These are phyloP conservation scores for Kryptopterus vitreolus DNA, from an alignment of 2,797 vertebrate species.

Conservation along the genomic window DNA sequence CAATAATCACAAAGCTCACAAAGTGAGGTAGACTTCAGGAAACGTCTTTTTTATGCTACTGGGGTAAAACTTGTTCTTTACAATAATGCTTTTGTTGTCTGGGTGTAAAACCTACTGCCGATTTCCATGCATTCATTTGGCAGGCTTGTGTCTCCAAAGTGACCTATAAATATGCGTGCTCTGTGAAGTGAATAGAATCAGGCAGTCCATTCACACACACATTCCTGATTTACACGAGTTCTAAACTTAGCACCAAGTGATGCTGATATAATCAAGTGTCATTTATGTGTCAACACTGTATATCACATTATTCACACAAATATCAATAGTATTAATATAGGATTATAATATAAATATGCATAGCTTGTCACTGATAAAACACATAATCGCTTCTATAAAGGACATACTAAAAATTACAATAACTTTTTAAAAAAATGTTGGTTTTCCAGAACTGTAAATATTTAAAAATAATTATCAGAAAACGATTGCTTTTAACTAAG, in stretches of 20 bases:
- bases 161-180: not conserved
- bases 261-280: not conserved
- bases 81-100: constrained; percentile 10
- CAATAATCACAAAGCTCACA: constrained; percentile 30
- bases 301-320: too few species aligned
- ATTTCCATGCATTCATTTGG: not conserved
- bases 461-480: not conserved
- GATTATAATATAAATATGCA: not conserved
- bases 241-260: not conserved
- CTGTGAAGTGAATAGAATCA: not conserved
- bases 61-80: not conserved
- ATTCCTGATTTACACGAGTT: not conserved
- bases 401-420: not conserved
- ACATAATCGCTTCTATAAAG: not conserved
- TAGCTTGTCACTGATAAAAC: not conserved
- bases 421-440: not conserved
- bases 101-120: not conserved
- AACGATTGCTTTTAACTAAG: not conserved
- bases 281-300: not conserved
- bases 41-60: constrained; percentile 48
- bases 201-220: not conserved
- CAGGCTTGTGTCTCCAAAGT: not conserved
- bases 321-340: too few species aligned
- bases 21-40: constrained; percentile 54
- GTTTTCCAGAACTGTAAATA: not conserved